phyloP scores from a whole-genome alignment of 1,140 invertebrate species.

The Chelonus insularis region DNA sequence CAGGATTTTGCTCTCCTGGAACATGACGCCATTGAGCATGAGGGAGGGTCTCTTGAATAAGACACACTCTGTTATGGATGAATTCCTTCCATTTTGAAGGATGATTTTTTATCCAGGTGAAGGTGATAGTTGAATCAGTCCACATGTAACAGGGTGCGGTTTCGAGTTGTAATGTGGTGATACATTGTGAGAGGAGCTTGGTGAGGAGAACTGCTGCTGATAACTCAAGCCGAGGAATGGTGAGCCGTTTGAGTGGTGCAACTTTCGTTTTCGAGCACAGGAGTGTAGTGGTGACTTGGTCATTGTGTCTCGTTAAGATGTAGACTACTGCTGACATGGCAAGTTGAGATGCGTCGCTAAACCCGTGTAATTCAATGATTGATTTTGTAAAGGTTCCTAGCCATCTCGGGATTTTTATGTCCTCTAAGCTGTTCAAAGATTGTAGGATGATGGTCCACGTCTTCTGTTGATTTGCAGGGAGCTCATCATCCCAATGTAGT shows the following conservation, averaged over 20 bases:
- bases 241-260: not conserved
- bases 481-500: too few species aligned
- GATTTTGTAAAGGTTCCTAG: not conserved
- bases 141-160: slow-evolving; percentile 9
- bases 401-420: too few species aligned
- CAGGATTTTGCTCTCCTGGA: slow-evolving; percentile 13
- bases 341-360: too few species aligned
- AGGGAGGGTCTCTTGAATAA: slow-evolving; percentile 9
- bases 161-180: not conserved
- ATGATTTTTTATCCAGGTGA: slow-evolving; percentile 22
- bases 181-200: slow-evolving; percentile 13
- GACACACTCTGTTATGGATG: slow-evolving; percentile 11
- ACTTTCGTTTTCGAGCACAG: not conserved
- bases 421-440: too few species aligned
- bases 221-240: not conserved
- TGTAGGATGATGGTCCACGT: too few species aligned
- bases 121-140: slow-evolving; percentile 9
- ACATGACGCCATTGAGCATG: slow-evolving; percentile 27
- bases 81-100: slow-evolving; percentile 26
- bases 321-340: too few species aligned
- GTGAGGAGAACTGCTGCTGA: slow-evolving; percentile 17
- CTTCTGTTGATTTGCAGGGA: too few species aligned
- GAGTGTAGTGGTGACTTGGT: too few species aligned
- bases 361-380: not conserved
- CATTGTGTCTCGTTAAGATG: too few species aligned